Evolutionary conservation across 2,797 vertebrate genomes (phyloP), one percentile per base, ranked within the genome.

Genomic region (Muraenolepis orangiensis): DNA sequence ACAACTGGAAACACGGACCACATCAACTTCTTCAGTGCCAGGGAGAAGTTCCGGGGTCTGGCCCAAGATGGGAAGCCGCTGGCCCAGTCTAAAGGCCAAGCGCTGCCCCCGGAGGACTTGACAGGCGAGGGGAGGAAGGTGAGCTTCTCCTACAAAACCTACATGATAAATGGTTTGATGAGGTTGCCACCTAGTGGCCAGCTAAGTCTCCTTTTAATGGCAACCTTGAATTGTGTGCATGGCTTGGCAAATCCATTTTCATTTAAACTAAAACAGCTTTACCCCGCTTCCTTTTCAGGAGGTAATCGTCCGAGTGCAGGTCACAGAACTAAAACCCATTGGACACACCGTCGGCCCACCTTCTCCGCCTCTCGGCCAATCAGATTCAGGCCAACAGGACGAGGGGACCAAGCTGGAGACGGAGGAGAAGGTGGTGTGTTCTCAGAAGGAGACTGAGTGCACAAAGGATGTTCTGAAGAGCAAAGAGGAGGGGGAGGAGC

Each of bases 11-110:
- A 94, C 73, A 88, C 93, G 0, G 98, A 99, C 86, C 94, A 96
- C 87, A 99, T 99, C 30, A 95, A 98, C 90, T 99, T 99, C 90
- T 96, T 97, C 88, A 98, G 95, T 0, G 97, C 97, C 86, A 94
- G 96, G 77, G 97, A 96, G 87, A 99, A 98, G 86, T 99, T 99
- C 4, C 95, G 96, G 83, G 96, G 94, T 75, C 94, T 99, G 87
- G 96, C 96, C 81, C 95, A 95, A 89, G 96, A 98, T 78, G 91
- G 92, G 69, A 91, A 93, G 77, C 92, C 84, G 80, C 13, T 68
- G 0, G 16, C 75, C 29, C 90, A 72, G 72, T 75, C 72, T 86
- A 93, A 84, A 78, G 88, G 34, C 69, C 86, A 81, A 36, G 30
- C 74, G 6, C 46, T 73, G 64, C 78, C 72, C 66, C 85, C 83